Evolutionary conservation across 2,888 invertebrate genomes (phyloP).

Genomic region (Nasonovia ribisnigri): DNA sequence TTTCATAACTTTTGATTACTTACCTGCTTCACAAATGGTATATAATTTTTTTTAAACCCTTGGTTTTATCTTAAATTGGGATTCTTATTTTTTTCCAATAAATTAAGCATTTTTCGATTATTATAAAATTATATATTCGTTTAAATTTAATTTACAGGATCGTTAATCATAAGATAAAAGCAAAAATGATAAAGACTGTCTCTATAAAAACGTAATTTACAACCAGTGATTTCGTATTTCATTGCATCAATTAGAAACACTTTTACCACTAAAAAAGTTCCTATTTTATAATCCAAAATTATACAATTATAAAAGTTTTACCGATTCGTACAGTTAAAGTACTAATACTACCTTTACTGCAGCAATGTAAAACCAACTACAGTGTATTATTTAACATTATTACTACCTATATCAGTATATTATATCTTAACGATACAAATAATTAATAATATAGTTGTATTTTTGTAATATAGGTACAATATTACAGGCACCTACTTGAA

Average conservation of each 20-base stretch:
- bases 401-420: background rate
- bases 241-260: background rate
- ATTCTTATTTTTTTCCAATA: background rate
- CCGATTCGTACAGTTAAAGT: background rate
- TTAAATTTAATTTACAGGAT: background rate
- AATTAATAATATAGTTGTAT: background rate
- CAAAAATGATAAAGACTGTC: background rate
- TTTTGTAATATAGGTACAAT: too few species aligned
- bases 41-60: too few species aligned
- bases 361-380: background rate
- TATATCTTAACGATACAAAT: background rate
- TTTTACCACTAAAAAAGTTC: background rate
- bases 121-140: background rate
- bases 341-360: background rate
- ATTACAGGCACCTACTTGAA: too few species aligned
- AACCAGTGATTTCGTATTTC: background rate
- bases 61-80: background rate
- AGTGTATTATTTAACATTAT: background rate
- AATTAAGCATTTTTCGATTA: background rate
- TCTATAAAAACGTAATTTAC: background rate
- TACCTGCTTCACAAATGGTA: background rate
- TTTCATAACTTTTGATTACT: background rate
- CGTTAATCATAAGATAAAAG: background rate
- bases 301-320: background rate
- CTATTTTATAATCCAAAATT: background rate